Evolutionary conservation across 2,113 vertebrate genomes (phyloP), one percentile per base, ranked within the genome.

Genomic region (Poeciliopsis prolifica): DNA sequence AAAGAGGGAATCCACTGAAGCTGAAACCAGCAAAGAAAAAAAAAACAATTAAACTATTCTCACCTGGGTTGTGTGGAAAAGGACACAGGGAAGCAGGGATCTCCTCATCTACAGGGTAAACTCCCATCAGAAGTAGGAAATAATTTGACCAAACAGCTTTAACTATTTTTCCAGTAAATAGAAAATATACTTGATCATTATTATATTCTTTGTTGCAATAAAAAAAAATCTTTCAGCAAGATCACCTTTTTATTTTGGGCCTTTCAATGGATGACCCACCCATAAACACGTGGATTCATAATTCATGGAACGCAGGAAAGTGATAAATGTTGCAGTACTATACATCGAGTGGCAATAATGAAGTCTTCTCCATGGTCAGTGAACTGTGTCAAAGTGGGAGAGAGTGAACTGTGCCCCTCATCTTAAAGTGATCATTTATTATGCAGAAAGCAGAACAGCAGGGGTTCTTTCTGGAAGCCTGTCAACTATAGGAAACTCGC

Each of bases 1-100:
- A 88, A 88, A 28, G 67, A 86, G 79, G 74, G 84, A 88, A 91
- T 64, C 84, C 86, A 87, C 30, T 87, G 85, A 88, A 82, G 77
- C 75, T 63, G 3, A 26, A 87, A 79, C 89, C 81, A 83, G 71
- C 17, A 17, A 19, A 48, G 82, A 80, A 79, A 88, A 68, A 69
- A 68, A 58, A 74, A 85, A 81, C 51, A 42, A 81, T 72, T 65
- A 58, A 58, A 58, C 22, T 58, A 24, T 82, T 82, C 75, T 79
- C 81, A 88, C 82, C 82, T 88, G 40, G 74, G 87, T 37, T 67
- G 72, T n/a, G 51, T 80, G 76, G 30, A 30, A 67, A 80, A 77
- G 81, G 60, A 77, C 40, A 65, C 31, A 44, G 10, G 72, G 51
- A 68, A 70, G 77, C 24, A 26, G 70, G 37, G 65, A 76, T 35